These are phyloP conservation scores for Actinia tenebrosa DNA, from an alignment of 64 coral and sea anemone species.

Conservation along the genomic window DNA sequence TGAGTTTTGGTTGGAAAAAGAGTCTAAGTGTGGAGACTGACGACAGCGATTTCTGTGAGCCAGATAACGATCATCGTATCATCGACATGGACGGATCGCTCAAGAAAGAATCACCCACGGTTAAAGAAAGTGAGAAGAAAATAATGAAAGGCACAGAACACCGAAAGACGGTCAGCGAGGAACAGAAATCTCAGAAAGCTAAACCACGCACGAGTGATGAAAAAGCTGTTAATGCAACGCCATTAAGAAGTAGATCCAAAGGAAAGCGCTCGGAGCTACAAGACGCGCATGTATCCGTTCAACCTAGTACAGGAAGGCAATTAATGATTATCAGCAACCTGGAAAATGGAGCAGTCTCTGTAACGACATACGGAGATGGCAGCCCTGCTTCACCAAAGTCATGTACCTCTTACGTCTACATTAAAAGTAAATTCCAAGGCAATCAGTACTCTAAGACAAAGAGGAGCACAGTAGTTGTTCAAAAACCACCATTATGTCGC, in stretches of 20 bases:
- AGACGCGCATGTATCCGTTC: conserved; percentile 11
- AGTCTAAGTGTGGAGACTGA: conserved; percentile 20
- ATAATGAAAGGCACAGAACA: neutral
- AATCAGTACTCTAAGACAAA: conserved; percentile 5
- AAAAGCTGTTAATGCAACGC: neutral
- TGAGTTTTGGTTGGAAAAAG: conserved; percentile 17
- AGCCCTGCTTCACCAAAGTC: neutral
- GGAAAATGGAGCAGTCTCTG: conserved; percentile 1
- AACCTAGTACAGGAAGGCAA: neutral
- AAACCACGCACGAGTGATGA: neutral
- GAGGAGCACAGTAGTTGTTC: conserved; percentile 3
- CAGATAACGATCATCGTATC: neutral
- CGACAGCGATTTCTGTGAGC: neutral
- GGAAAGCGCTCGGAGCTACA: conserved; percentile 5
- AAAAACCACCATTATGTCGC: conserved; percentile 16
- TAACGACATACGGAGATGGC: neutral
- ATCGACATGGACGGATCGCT: neutral
- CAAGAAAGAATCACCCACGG: neutral
- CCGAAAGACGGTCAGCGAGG: neutral
- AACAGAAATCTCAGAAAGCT: neutral
- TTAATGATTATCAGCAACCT: conserved; percentile 2
- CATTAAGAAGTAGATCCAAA: neutral
- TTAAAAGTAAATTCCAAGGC: conserved; percentile 11
- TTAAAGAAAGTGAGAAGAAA: neutral
- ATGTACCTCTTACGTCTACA: conserved; percentile 9